These are phyloP conservation scores for Sorex araneus DNA, from an alignment of 2,113 vertebrate genomes.

Conservation along the genomic window DNA sequence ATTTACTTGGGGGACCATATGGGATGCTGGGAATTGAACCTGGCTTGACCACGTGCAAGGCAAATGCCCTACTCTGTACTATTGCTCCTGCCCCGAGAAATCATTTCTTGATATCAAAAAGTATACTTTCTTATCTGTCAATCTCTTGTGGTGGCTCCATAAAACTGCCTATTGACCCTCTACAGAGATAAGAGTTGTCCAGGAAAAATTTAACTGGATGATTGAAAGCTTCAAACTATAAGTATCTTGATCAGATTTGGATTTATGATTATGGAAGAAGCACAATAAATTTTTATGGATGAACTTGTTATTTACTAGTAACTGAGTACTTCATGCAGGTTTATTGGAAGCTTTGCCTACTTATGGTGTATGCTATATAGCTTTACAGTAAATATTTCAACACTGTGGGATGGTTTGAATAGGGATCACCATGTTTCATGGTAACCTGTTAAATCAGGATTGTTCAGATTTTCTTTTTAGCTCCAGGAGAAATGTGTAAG, in stretches of 20 bases:
- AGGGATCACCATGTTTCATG: neutral
- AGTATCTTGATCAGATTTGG: neutral
- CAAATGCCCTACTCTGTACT: too few species aligned
- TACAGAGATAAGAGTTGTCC: neutral
- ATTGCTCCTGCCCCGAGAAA: neutral
- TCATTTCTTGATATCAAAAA: constrained; percentile 18
- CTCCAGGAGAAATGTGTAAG: constrained; percentile 2
- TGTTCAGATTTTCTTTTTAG: constrained; percentile 4
- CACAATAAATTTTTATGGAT: neutral
- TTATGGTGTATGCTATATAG: neutral
- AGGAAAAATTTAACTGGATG: constrained; percentile 27
- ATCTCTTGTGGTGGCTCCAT: neutral
- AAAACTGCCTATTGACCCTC: constrained; percentile 10
- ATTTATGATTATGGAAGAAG: constrained; percentile 42
- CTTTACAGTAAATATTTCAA: neutral
- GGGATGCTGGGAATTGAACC: too few species aligned
- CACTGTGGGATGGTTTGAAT: neutral
- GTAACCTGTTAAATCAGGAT: neutral
- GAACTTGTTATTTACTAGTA: neutral
- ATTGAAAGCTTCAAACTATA: neutral
- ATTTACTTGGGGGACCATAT: too few species aligned
- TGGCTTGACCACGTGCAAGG: too few species aligned
- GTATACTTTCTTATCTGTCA: constrained; percentile 11
- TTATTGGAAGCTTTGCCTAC: neutral
- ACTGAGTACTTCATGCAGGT: neutral